These are phyloP conservation scores for Phrynocephalus vlangalii DNA, from an alignment of 2,797 vertebrate species.

Conservation along the genomic window DNA sequence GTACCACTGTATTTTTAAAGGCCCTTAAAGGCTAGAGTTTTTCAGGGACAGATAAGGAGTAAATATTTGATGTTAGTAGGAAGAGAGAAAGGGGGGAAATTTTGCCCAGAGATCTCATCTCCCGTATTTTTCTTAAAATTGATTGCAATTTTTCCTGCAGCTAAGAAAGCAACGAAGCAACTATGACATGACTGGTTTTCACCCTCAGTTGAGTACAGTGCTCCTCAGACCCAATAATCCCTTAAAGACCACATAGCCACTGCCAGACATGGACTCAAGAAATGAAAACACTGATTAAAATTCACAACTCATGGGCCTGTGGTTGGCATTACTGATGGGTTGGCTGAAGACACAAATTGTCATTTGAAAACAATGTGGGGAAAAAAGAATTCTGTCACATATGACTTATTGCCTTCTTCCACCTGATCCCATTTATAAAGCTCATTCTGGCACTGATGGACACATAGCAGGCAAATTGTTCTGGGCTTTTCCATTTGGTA, in stretches of 20 bases:
- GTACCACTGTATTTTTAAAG: constrained; percentile 1
- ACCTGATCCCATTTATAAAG: constrained; percentile 40
- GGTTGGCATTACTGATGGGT: constrained; percentile 26
- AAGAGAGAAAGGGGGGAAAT: background rate
- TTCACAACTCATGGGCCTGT: constrained; percentile 32
- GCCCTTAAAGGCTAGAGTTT: constrained; percentile 5
- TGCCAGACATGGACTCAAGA: constrained; percentile 39
- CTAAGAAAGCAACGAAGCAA: constrained; percentile 19
- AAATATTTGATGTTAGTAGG: constrained; percentile 32
- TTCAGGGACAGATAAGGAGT: background rate
- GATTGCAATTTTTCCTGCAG: constrained; percentile 32
- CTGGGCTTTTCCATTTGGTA: constrained; percentile 52
- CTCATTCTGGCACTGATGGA: constrained; percentile 31
- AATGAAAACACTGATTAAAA: constrained; percentile 40
- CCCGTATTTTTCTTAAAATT: constrained; percentile 3
- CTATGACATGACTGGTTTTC: constrained; percentile 29
- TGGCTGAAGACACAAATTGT: constrained; percentile 30
- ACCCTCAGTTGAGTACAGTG: constrained; percentile 4
- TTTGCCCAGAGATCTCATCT: background rate
- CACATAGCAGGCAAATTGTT: constrained; percentile 34
- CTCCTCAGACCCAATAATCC: constrained; percentile 26
- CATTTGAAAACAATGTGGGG: constrained; percentile 41
- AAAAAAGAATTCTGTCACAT: constrained; percentile 29
- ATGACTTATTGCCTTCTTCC: constrained; percentile 48
- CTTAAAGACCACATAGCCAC: constrained; percentile 35